These are phyloP conservation scores for Toxotes jaculatrix DNA, from an alignment of 2,113 vertebrate genomes.

Conservation along the genomic window DNA sequence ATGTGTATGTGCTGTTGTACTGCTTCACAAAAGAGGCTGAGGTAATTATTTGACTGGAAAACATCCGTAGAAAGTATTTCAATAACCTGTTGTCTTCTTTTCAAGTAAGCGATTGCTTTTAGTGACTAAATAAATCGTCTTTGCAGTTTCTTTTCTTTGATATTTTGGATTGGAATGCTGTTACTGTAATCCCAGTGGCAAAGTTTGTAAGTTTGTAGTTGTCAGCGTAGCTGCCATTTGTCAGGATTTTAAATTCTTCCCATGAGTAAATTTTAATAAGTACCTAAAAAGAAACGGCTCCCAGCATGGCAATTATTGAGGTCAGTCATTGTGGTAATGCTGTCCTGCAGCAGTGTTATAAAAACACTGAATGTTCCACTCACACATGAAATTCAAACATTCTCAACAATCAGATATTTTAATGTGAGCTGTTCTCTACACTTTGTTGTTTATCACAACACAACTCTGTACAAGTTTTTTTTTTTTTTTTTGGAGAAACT, in stretches of 20 bases:
- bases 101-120: background rate
- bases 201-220: background rate
- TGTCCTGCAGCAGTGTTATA: background rate
- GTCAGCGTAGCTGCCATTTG: background rate
- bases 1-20: background rate
- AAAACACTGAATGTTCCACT: background rate
- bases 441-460: background rate
- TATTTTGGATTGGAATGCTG: background rate
- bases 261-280: background rate
- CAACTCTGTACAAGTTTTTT: too few species aligned
- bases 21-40: background rate
- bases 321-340: background rate
- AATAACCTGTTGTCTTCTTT: background rate
- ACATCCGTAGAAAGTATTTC: background rate
- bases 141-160: background rate
- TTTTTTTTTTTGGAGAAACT: too few species aligned
- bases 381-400: background rate
- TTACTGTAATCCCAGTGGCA: background rate
- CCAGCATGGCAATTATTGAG: background rate
- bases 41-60: background rate
- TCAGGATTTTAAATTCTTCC: too few species aligned
- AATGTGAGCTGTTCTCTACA: background rate
- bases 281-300: background rate
- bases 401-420: background rate
- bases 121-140: background rate